Evolutionary conservation across 2,113 vertebrate species (phyloP), one percentile per base, ranked within the genome.

Genomic region (Onychorhynchus coronatus): DNA sequence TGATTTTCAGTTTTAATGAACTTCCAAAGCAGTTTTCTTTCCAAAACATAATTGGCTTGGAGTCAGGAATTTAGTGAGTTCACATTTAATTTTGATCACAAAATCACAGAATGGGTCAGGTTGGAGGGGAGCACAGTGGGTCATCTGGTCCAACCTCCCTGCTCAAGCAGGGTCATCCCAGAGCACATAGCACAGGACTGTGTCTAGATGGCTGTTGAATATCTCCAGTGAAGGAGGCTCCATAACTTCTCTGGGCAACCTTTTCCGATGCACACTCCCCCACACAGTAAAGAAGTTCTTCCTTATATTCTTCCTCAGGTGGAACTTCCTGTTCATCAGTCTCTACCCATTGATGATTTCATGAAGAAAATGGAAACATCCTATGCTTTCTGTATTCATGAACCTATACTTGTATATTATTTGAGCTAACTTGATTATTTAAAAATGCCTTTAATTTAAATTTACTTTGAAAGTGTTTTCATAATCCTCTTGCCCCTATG

Each of bases 111-210:
- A 4, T 25, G 25, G 11, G 14, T 68, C 47, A 16, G 62, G 47
- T 31, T 76, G 71, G 30, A 30, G 37, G 22, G 12, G 27, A 44
- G 6, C 14, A 12, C 6, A 33, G 24, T 53, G 46, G 5, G 6
- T 28, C 12, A 16, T 28, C 18, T 46, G 39, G 0, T 53, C 28
- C 47, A 46, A 1, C 8, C 56, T 71, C n/a, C 24, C 15, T 55
- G 28, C 11, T 41, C 20, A 6, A 24, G 49, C 75, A 55, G 41
- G 20, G 30, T 18, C 25, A 13, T 76, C 11, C 21, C 9, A 35
- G n/a, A 70, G n/a, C 47, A 8, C 17, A 2, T 2, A 1, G 62
- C 16, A 5, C 11, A 55, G 41, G n/a, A 27, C 1, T 55, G 30
- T 47, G 24, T 55, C 47, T 25, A 6, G 41, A 25, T 1, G 3